Conservation (phyloP, 2,113 vertebrate genomes). For the Gymnarchus niloticus region DNA sequence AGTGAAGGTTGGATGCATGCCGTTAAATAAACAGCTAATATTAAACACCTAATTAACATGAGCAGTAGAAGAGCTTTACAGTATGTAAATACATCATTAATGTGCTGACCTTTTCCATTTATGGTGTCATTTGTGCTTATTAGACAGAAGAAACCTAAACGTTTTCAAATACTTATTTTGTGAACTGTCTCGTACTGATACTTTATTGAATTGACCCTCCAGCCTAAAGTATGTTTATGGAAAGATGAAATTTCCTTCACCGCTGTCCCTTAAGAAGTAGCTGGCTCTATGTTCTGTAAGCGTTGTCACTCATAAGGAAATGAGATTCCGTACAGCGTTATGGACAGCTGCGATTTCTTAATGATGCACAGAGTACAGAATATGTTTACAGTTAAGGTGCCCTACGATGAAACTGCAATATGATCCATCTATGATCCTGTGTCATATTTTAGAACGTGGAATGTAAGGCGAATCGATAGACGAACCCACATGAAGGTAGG, state of each 20-base stretch:
- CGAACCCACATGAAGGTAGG: not conserved
- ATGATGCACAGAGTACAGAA: not conserved
- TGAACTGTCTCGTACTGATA: too few relatives aligned
- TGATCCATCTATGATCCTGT: not conserved
- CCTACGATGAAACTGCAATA: not conserved
- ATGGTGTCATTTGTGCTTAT: not conserved
- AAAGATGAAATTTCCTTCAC: not conserved
- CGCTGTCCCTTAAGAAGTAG: not conserved
- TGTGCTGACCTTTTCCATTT: not conserved
- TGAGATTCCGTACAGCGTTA: not conserved
- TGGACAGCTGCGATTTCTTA: not conserved
- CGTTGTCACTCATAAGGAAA: not conserved
- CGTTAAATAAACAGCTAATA: not conserved
- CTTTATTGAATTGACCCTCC: not conserved
- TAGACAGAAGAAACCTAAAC: not conserved
- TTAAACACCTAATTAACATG: not conserved
- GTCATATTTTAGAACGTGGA: not conserved
- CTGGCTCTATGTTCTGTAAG: not conserved
- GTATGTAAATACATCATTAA: not conserved
- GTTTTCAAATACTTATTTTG: conserved; percentile 5
- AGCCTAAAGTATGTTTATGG: not conserved
- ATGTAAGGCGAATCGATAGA: not conserved
- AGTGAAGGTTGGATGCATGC: not conserved
- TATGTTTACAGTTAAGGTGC: not conserved
- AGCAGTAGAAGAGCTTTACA: conserved; percentile 1